These are phyloP conservation scores for Pandion haliaetus DNA, from an alignment of 2,113 vertebrate species.

Conservation along the genomic window DNA sequence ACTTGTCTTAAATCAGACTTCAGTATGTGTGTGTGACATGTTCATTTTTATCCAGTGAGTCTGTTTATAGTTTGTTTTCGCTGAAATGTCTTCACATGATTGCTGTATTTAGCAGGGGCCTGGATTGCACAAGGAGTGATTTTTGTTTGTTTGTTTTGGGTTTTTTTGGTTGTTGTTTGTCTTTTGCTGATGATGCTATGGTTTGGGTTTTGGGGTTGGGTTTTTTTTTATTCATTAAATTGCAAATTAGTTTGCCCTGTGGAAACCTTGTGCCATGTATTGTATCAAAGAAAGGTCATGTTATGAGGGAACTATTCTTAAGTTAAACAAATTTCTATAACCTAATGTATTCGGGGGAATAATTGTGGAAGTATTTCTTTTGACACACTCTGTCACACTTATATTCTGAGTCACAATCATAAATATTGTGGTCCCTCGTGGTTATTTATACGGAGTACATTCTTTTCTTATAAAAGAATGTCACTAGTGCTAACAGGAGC, in stretches of 20 bases:
- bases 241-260: not conserved
- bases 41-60: not conserved
- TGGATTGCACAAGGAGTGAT: not conserved
- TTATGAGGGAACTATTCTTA: not conserved
- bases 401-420: not conserved
- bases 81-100: constrained; percentile 3
- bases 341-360: not conserved
- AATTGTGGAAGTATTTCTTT: not conserved
- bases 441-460: constrained; percentile 15
- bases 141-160: not conserved
- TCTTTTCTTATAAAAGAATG: not conserved
- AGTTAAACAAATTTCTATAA: not conserved
- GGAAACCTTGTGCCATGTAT: not conserved
- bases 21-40: not conserved
- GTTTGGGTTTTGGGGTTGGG: not conserved
- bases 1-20: not conserved
- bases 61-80: not conserved
- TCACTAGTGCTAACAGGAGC: not conserved
- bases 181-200: not conserved
- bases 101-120: not conserved
- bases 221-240: not conserved
- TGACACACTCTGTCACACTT: not conserved
- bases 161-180: not conserved
- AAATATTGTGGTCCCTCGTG: not conserved
- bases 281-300: not conserved